A percentile compares a stretch with the other conserved stretches of the same genome.
These are phyloP conservation scores for Gobio occitaniae DNA, from an alignment of 2,797 vertebrate species.

Conservation along the genomic window DNA sequence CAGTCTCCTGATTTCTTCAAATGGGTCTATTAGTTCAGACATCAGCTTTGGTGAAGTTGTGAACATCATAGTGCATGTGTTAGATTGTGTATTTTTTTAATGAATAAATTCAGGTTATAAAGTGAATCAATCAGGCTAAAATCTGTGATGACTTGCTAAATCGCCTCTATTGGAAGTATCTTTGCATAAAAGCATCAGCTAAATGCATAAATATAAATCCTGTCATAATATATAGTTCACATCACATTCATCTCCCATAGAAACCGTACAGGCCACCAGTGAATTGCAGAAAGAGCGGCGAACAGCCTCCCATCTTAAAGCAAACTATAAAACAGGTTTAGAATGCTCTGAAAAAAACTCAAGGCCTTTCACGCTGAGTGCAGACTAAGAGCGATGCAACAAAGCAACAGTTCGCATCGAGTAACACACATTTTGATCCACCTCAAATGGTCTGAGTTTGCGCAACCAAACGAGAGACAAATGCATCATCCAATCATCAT, in stretches of 20 bases:
- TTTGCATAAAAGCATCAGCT: neutral
- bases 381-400: neutral
- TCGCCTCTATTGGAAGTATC: neutral
- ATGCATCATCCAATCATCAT: neutral
- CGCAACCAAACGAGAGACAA: neutral
- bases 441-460: neutral
- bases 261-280: neutral
- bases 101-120: neutral
- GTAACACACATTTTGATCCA: neutral
- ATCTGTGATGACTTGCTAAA: neutral
- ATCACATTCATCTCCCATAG: neutral
- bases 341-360: conserved; percentile 11
- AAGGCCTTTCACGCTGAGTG: neutral
- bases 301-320: neutral
- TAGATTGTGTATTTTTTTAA: neutral
- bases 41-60: neutral
- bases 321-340: neutral
- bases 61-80: neutral
- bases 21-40: neutral
- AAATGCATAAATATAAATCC: neutral
- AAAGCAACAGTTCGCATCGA: neutral
- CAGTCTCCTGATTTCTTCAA: neutral
- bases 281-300: neutral
- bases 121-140: conserved; percentile 5
- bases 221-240: neutral